A percentile compares a stretch with the other conserved stretches of the same genome.
Conservation (phyloP, 2,888 invertebrate genomes). For the Acleris holmiana region DNA sequence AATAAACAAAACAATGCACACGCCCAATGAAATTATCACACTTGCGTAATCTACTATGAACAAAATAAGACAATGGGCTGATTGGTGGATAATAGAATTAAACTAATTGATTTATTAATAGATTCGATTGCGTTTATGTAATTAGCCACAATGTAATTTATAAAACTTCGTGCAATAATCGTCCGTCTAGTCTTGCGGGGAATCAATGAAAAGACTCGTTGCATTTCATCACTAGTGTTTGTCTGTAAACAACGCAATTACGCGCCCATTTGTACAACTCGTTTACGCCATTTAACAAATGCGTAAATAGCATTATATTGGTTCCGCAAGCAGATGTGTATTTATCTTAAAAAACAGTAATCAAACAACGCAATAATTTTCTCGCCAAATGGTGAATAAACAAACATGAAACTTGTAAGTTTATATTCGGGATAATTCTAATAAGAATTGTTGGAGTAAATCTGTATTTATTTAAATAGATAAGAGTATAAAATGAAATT, state of each 20-base stretch:
- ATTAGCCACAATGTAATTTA: background rate
- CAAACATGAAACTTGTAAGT: constrained; percentile 39
- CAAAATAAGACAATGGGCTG: constrained; percentile 5
- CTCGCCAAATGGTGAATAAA: constrained; percentile 37
- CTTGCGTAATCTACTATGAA: constrained; percentile 35
- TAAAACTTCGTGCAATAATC: background rate
- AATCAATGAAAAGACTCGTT: constrained; percentile 3
- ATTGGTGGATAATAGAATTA: constrained; percentile 6
- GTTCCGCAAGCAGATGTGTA: too few relatives aligned
- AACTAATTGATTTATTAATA: background rate
- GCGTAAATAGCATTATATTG: too few relatives aligned
- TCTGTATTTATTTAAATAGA: background rate
- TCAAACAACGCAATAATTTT: too few relatives aligned
- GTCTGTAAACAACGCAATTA: constrained; percentile 81
- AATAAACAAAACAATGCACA: constrained; percentile 36
- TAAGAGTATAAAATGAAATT: background rate
- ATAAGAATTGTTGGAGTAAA: constrained; percentile 5
- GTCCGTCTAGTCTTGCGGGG: background rate
- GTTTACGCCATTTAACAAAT: constrained; percentile 11
- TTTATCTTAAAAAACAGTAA: too few relatives aligned
- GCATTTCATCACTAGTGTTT: constrained; percentile 24
- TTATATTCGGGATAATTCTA: constrained; percentile 16
- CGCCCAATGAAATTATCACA: constrained; percentile 32
- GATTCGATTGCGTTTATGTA: background rate
- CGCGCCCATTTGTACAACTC: constrained; percentile 54